Evolutionary conservation across 2,113 vertebrate species (phyloP), one percentile per base, ranked within the genome.

Genomic region (Brachypteracias leptosomus): DNA sequence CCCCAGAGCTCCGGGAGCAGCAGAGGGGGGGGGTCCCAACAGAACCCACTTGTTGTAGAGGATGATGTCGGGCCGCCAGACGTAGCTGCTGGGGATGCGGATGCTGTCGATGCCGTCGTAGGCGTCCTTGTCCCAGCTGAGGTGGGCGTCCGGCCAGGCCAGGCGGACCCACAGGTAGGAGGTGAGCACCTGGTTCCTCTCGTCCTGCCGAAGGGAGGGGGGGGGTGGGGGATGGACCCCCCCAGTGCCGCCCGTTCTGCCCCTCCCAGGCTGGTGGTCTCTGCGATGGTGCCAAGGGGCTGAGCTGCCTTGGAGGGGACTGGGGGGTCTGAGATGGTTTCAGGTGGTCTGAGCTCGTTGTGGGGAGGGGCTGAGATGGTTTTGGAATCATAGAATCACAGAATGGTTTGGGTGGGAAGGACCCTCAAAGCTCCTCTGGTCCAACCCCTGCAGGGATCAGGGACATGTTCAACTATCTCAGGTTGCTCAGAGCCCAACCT

Each of bases 41-140:
- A 18, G 14, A 2, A 77, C 96, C 17, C 98, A 99, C 99, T 98
- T 99, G 98, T 99, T 99, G 96, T 99, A 99, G 93, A 99, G 98
- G 77, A 99, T 98, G 74, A 99, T 99, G 97, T 99, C 99, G 0
- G 99, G 99, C 85, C 98, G 98, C 99, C 99, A 99, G 94, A 99
- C 98, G 58, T 98, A 98, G 97, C 98, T 98, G 97, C 99, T 98
- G 96, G 99, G 99, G 96, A 99, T 98, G 84, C 98, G 99, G 97
- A 99, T 99, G 97, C 97, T 98, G 97, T 99, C 99, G 11, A 99
- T 98, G 89, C 98, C 99, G 12, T 97, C 98, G 4, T 99, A 99
- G 71, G 97, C 97, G 6, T 98, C 97, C 85, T 98, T 98, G 92
- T 98, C 97, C 99, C 99, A 99, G 83, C 58, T 97, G 35, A 99